phyloP scores from a whole-genome alignment of 30 jellyfish, hydroid and myxozoan species.

The Turritopsis dohrnii region DNA sequence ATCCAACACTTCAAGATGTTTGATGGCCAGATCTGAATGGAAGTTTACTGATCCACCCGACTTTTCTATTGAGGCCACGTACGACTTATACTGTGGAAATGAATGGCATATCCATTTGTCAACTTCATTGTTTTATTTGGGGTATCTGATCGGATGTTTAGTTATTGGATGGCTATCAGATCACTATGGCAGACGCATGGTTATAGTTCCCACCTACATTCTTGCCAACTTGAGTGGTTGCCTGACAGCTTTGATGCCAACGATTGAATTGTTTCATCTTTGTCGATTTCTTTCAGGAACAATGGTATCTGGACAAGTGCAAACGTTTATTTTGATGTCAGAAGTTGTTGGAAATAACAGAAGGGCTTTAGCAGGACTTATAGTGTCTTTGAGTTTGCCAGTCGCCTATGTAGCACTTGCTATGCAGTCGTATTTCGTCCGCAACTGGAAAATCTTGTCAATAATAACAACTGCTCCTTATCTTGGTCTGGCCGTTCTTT shows the following conservation, averaged over 20 bases:
- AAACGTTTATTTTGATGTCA: background rate
- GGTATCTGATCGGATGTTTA: background rate
- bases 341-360: conserved; percentile 12
- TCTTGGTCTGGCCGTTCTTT: background rate
- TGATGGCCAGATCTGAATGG: conserved; percentile 6
- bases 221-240: background rate
- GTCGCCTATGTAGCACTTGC: background rate
- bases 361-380: conserved; percentile 2
- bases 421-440: conserved; percentile 19
- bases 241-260: conserved; percentile 6
- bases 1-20: background rate
- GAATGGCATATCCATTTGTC: background rate
- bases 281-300: background rate
- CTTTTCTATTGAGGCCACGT: background rate
- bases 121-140: background rate
- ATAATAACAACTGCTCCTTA: background rate
- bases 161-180: background rate
- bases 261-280: background rate
- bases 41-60: background rate
- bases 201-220: background rate
- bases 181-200: conserved; percentile 2
- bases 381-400: background rate
- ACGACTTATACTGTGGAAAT: background rate
- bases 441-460: conserved; percentile 1
- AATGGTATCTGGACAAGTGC: background rate